Percentiles rank a stretch among this genome's conserved stretches.
Conservation (phyloP, 2,888 invertebrate species). For the Euzetes globulus region DNA sequence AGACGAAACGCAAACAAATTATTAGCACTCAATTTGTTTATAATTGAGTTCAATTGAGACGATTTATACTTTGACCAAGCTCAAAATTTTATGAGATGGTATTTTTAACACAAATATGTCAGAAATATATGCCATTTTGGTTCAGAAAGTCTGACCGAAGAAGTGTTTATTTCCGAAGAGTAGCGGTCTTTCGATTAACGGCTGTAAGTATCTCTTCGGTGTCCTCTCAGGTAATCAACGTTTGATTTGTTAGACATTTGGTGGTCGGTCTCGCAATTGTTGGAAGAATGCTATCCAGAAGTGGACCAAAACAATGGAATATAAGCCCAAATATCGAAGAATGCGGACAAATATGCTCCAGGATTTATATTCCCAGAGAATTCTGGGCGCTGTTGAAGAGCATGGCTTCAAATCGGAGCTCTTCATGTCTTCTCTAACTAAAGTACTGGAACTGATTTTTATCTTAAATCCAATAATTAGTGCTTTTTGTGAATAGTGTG, state of each 20-base stretch:
- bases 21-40: no score
- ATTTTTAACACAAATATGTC: constrained; percentile 28
- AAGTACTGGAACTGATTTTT: constrained; percentile 43
- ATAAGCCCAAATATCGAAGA: constrained; percentile 77
- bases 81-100: no score
- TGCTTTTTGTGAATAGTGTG: constrained; percentile 43
- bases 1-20: no score
- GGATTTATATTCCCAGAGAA: constrained; percentile 39
- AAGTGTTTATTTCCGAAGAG: constrained; percentile 25
- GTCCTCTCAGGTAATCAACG: neutral
- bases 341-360: neutral
- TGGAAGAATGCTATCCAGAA: constrained; percentile 28
- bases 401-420: constrained; percentile 44
- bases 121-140: constrained; percentile 36
- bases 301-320: constrained; percentile 31
- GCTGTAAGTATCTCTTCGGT: neutral
- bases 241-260: constrained; percentile 6
- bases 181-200: constrained; percentile 30
- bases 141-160: constrained; percentile 14
- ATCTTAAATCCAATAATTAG: constrained; percentile 13
- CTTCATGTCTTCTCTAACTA: constrained; percentile 44
- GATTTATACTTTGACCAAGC: no score
- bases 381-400: constrained; percentile 46
- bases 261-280: constrained; percentile 31
- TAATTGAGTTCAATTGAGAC: neutral